These are phyloP conservation scores for Pammene fasciana DNA, from an alignment of 2,888 invertebrate species.

Conservation along the genomic window DNA sequence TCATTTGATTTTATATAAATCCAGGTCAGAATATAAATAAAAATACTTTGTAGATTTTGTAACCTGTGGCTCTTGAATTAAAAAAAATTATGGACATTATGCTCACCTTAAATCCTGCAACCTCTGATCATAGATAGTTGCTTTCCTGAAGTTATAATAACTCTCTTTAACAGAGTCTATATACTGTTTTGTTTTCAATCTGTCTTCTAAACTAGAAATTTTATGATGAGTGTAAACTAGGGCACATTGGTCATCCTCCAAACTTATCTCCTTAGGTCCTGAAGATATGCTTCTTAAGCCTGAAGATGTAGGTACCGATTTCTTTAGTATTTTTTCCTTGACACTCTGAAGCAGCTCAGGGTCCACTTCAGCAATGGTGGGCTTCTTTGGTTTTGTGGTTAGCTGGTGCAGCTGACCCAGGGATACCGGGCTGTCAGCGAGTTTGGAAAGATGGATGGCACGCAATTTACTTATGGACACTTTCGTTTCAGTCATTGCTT, in stretches of 20 bases:
- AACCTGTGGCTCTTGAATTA: too few species aligned
- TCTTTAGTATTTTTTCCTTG: slow-evolving; percentile 72
- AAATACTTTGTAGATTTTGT: too few species aligned
- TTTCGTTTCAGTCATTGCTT: slow-evolving; percentile 85
- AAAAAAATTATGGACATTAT: not conserved
- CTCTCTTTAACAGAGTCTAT: slow-evolving; percentile 75
- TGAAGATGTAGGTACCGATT: slow-evolving; percentile 46
- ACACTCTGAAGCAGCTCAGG: slow-evolving; percentile 71
- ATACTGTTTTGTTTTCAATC: slow-evolving; percentile 66
- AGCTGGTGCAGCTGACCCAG: slow-evolving; percentile 84
- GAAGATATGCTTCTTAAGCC: slow-evolving; percentile 45
- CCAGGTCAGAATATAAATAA: too few species aligned
- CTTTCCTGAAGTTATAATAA: slow-evolving; percentile 77
- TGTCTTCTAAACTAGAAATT: slow-evolving; percentile 64
- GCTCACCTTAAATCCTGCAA: slow-evolving; percentile 67
- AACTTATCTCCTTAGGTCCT: slow-evolving; percentile 51
- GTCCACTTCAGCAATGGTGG: slow-evolving; percentile 66
- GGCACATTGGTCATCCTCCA: slow-evolving; percentile 77
- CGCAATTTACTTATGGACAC: slow-evolving; percentile 87
- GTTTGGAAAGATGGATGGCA: slow-evolving; percentile 85
- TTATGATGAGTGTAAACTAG: slow-evolving; percentile 70
- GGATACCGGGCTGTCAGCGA: slow-evolving; percentile 83
- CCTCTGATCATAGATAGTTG: slow-evolving; percentile 75
- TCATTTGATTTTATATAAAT: too few species aligned
- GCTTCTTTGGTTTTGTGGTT: slow-evolving; percentile 64